Conservation (phyloP, 2,888 invertebrate genomes). For the Taphrorychus bicolor region DNA sequence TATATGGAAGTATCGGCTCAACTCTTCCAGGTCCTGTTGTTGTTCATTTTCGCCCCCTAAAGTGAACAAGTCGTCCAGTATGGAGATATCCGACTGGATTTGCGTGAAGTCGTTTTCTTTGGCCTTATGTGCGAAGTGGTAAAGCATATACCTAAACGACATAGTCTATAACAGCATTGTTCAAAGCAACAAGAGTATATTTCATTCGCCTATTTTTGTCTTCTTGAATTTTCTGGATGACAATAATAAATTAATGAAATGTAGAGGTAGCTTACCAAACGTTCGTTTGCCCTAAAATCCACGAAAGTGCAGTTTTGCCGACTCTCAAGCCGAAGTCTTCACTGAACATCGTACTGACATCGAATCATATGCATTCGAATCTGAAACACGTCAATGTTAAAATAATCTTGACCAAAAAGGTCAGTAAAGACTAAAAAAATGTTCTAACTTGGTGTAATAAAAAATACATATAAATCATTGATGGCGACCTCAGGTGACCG, state of each 20-base stretch:
- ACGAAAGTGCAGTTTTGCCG: conserved; percentile 60
- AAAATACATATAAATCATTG: no score
- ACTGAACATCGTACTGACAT: conserved; percentile 50
- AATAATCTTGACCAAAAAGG: no score
- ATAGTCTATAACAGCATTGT: not conserved
- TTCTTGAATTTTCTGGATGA: not conserved
- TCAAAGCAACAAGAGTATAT: not conserved
- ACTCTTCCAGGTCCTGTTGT: conserved; percentile 39
- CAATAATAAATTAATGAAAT: not conserved
- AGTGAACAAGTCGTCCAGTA: conserved; percentile 74
- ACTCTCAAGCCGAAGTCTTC: conserved; percentile 53
- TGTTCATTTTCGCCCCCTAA: conserved; percentile 55
- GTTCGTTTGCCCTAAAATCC: conserved; percentile 70
- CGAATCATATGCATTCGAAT: not conserved
- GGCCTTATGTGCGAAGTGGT: conserved; percentile 68
- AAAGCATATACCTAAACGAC: conserved; percentile 61
- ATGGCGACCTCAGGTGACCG: not conserved
- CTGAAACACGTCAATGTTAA: no score
- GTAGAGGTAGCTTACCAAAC: conserved; percentile 60
- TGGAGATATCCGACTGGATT: conserved; percentile 61
- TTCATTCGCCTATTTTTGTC: no score
- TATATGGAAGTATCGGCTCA: conserved; percentile 25
- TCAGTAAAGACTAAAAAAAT: no score
- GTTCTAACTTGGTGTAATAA: no score
- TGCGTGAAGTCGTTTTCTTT: conserved; percentile 59